Percentiles rank a stretch among this genome's conserved stretches.
phyloP scores from a whole-genome alignment of 2,113 vertebrate species.

The Rhinoderma darwinii region DNA sequence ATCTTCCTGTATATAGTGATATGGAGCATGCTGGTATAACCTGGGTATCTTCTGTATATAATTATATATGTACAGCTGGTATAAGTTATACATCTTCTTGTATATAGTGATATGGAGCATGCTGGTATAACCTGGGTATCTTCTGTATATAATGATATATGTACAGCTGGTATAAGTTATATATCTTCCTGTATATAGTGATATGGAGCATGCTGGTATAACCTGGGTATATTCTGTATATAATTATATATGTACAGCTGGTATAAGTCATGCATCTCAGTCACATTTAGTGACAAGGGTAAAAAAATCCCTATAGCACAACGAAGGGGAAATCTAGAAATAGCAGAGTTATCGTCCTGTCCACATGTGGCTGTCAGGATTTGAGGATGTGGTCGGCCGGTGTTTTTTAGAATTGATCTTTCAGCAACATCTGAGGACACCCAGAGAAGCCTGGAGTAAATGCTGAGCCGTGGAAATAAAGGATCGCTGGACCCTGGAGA shows the following conservation, averaged over 20 bases:
- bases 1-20: neutral
- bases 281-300: neutral
- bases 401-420: conserved; percentile 70
- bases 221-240: too few relatives aligned
- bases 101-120: neutral
- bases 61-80: too few relatives aligned
- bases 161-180: neutral
- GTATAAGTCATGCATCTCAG: neutral
- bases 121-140: neutral
- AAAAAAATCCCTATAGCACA: conserved; percentile 61
- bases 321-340: conserved; percentile 70
- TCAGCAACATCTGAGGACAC: conserved; percentile 63
- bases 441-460: neutral
- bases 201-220: too few relatives aligned
- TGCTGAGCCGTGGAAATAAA: neutral
- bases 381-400: conserved; percentile 69
- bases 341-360: conserved; percentile 69
- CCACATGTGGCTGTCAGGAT: conserved; percentile 68
- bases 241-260: neutral
- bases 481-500: neutral
- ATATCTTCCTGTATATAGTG: too few relatives aligned
- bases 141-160: neutral
- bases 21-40: neutral
- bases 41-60: too few relatives aligned
- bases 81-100: too few relatives aligned